Evolutionary conservation across 2,113 vertebrate species (phyloP).

Genomic region (Paedocypris sp.): DNA sequence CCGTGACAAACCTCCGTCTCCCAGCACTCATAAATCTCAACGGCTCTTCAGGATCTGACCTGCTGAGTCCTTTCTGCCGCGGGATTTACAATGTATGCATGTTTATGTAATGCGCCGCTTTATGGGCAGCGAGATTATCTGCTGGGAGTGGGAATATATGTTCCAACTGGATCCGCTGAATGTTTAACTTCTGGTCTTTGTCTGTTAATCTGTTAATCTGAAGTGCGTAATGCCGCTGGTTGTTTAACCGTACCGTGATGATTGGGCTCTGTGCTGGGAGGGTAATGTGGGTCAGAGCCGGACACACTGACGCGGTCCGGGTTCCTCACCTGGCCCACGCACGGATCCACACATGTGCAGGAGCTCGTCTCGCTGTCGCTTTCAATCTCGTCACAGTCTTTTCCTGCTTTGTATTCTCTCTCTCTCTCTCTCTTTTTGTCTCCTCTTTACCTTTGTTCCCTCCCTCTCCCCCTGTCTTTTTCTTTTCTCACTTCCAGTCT

Average conservation of each 20-base stretch:
- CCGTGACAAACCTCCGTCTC: not conserved
- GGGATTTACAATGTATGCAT: not conserved
- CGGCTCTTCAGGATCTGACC: not conserved
- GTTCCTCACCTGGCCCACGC: too few relatives aligned
- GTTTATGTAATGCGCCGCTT: not conserved
- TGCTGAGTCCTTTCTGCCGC: not conserved
- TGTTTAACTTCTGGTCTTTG: conserved; percentile 6
- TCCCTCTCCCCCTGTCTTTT: too few relatives aligned
- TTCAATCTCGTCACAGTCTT: conserved; percentile 7
- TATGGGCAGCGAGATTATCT: not conserved
- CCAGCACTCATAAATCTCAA: not conserved
- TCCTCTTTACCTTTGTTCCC: too few relatives aligned
- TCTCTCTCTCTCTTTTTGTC: conserved; percentile 22
- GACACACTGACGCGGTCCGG: too few relatives aligned
- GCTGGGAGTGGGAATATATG: not conserved
- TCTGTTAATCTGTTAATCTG: conserved; percentile 7
- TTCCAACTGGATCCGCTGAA: not conserved
- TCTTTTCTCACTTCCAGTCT: too few relatives aligned
- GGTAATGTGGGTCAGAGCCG: conserved; percentile 22
- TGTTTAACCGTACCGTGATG: conserved; percentile 7
- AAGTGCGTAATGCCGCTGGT: conserved; percentile 1
- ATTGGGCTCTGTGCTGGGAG: not conserved
- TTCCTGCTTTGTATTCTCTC: not conserved
- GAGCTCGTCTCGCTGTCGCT: too few relatives aligned
- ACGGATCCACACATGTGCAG: not conserved